phyloP scores from a whole-genome alignment of 92 coral and sea anemone species.

The Meandrina meandrites region DNA sequence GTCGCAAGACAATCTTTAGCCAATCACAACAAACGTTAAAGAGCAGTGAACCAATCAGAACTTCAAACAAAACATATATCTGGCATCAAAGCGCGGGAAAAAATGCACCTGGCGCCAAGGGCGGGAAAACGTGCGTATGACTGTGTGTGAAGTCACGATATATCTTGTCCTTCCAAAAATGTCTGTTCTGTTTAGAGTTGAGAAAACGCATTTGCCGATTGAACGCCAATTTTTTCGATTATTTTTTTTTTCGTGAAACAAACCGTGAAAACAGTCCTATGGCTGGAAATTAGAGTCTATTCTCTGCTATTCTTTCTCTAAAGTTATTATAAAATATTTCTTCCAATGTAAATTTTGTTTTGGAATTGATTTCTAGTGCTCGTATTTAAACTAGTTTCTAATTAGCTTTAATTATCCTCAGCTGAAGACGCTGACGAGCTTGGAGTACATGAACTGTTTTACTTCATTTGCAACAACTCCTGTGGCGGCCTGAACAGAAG shows the following conservation, averaged over 20 bases:
- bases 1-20: background rate
- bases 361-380: background rate
- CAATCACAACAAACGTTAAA: background rate
- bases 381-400: background rate
- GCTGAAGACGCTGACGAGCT: slow-evolving; percentile 73
- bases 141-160: no score
- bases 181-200: background rate
- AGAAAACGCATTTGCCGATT: background rate
- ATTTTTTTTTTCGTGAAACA: no score
- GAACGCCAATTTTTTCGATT: background rate
- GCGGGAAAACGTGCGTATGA: background rate
- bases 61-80: background rate
- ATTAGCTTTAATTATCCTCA: slow-evolving; percentile 1
- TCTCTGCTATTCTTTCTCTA: background rate
- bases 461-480: slow-evolving; percentile 93
- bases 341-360: background rate
- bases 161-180: background rate
- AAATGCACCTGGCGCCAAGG: background rate
- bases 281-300: background rate
- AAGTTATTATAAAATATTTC: no score
- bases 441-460: slow-evolving; percentile 85
- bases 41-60: background rate
- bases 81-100: background rate
- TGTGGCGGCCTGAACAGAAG: slow-evolving; percentile 98
- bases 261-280: background rate